Conservation (phyloP, 2,797 vertebrate genomes). For the Anabas testudineus region DNA sequence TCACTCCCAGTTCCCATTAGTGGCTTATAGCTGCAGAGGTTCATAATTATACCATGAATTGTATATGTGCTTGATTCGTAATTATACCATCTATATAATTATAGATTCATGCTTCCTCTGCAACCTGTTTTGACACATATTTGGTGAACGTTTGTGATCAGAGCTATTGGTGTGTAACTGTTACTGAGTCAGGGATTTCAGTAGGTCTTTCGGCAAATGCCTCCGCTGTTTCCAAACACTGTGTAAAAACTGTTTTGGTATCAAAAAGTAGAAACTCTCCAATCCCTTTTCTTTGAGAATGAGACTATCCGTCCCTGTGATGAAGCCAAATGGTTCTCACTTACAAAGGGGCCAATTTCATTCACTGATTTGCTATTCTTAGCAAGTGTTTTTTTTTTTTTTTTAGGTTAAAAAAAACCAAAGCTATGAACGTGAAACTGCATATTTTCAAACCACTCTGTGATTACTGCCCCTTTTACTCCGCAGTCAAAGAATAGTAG, state of each 20-base stretch:
- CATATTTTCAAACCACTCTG: constrained; percentile 54
- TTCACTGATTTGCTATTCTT: constrained; percentile 37
- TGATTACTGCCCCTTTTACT: constrained; percentile 53
- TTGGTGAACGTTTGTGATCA: constrained; percentile 65
- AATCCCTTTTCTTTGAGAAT: constrained; percentile 22
- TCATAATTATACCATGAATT: constrained; percentile 82
- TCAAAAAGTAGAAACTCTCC: constrained; percentile 47
- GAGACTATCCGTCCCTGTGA: constrained; percentile 13
- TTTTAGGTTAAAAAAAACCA: constrained; percentile 4
- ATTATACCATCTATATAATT: constrained; percentile 81
- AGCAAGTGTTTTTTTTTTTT: constrained; percentile 9
- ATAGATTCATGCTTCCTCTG: constrained; percentile 75
- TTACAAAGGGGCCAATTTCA: constrained; percentile 9
- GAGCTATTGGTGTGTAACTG: constrained; percentile 61
- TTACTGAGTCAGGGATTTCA: constrained; percentile 61
- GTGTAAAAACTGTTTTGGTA: constrained; percentile 68
- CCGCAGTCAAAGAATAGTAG: constrained; percentile 49
- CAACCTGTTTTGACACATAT: constrained; percentile 78
- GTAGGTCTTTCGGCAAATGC: constrained; percentile 60
- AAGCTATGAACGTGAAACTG: constrained; percentile 39
- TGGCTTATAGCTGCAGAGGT: constrained; percentile 77
- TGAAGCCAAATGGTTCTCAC: constrained; percentile 14
- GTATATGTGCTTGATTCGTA: constrained; percentile 79
- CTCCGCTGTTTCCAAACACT: constrained; percentile 61
- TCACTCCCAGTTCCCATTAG: constrained; percentile 80